Evolutionary conservation across 2,797 vertebrate genomes (phyloP).

Genomic region (Zenarchopterus dispar): DNA sequence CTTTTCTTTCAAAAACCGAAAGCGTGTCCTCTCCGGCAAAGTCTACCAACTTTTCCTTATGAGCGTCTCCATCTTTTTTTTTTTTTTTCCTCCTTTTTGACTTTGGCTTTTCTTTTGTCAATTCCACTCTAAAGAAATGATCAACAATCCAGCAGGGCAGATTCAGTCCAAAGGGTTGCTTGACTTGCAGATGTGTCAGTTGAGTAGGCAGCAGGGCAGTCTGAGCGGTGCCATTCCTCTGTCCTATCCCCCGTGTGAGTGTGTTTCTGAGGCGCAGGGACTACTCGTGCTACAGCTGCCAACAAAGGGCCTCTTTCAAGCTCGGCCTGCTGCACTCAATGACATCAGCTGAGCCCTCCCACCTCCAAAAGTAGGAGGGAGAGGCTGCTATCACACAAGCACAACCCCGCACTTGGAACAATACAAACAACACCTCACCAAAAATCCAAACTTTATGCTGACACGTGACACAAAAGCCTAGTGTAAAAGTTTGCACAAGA

Average conservation of each 20-base stretch:
- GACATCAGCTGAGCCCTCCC: slow-evolving; percentile 91
- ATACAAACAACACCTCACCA: slow-evolving; percentile 56
- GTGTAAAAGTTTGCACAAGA: slow-evolving; percentile 14
- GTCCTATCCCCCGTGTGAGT: slow-evolving; percentile 64
- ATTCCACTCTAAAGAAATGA: slow-evolving; percentile 40
- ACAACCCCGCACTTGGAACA: slow-evolving; percentile 12
- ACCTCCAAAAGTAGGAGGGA: slow-evolving; percentile 72
- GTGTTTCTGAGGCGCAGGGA: slow-evolving; percentile 76
- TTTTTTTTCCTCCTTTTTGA: slow-evolving; percentile 43
- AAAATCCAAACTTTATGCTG: slow-evolving; percentile 33
- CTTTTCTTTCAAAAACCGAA: slow-evolving; percentile 44
- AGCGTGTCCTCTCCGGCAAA: slow-evolving; percentile 49
- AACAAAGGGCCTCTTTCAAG: slow-evolving; percentile 97
- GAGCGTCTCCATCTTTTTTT: slow-evolving; percentile 82
- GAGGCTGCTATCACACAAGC: slow-evolving; percentile 55
- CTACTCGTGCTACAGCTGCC: slow-evolving; percentile 85
- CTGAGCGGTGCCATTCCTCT: slow-evolving; percentile 72
- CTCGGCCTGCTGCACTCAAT: slow-evolving; percentile 84
- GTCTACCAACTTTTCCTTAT: slow-evolving; percentile 74
- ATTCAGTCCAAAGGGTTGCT: slow-evolving; percentile 24
- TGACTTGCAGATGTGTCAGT: slow-evolving; percentile 56
- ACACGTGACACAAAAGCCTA: slow-evolving; percentile 25
- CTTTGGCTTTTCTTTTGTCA: slow-evolving; percentile 30
- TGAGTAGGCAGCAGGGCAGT: slow-evolving; percentile 64
- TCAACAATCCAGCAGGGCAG: slow-evolving; percentile 34